These are phyloP conservation scores for Paralinhomoeus sp. DNA, from an alignment of 2,888 invertebrate genomes.

Conservation along the genomic window DNA sequence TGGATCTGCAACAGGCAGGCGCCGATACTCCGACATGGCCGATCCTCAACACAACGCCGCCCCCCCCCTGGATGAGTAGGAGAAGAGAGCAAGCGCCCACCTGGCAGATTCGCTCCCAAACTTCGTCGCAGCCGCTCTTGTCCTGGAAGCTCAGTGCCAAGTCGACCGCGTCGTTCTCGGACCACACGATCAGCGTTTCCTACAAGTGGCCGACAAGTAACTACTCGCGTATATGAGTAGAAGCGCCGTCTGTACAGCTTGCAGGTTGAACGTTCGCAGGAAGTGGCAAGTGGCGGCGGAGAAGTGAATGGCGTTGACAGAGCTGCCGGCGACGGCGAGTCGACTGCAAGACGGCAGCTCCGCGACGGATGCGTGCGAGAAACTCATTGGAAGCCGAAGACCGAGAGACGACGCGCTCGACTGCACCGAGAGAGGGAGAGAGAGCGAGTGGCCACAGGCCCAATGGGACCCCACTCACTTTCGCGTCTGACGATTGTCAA, in stretches of 20 bases:
- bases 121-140: conserved; percentile 97
- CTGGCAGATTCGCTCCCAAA: conserved; percentile 99
- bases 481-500: no score
- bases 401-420: no score
- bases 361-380: no score
- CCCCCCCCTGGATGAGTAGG: not conserved
- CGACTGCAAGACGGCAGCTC: no score
- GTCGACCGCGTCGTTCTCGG: conserved; percentile 96
- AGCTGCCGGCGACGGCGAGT: not conserved
- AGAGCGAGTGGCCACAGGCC: no score
- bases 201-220: no score
- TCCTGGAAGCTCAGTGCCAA: conserved; percentile 98
- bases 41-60: not conserved
- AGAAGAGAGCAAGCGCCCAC: conserved; percentile 30
- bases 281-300: not conserved
- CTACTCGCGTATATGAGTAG: not conserved
- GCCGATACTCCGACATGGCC: no score
- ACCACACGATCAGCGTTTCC: conserved; percentile 98
- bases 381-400: no score
- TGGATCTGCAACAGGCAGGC: no score
- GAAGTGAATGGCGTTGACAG: conserved; percentile 14
- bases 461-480: no score
- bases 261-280: no score
- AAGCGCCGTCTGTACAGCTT: not conserved
- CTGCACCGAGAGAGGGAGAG: no score